phyloP scores from a whole-genome alignment of 2,888 invertebrate genomes.

The Drosophila mercatorum region DNA sequence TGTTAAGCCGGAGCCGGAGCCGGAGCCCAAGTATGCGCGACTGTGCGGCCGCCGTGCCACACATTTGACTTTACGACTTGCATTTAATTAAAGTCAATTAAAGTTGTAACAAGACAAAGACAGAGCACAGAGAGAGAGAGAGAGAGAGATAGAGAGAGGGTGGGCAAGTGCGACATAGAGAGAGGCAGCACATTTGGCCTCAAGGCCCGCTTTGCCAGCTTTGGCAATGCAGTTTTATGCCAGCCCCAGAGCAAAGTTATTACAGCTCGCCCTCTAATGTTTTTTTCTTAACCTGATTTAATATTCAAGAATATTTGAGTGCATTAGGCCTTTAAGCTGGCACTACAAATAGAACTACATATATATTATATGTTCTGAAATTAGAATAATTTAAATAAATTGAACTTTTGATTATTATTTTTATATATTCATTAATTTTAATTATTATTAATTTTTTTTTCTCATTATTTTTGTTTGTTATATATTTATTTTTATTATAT shows the following conservation, averaged over 20 bases:
- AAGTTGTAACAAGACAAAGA: slow-evolving; percentile 37
- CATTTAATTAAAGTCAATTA: slow-evolving; percentile 78
- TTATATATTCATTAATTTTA: background rate
- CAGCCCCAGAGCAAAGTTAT: slow-evolving; percentile 1
- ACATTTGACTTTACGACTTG: slow-evolving; percentile 77
- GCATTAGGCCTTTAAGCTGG: background rate
- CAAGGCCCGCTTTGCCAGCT: slow-evolving; percentile 6
- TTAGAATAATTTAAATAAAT: background rate
- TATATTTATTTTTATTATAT: no score
- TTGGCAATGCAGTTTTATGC: slow-evolving; percentile 8
- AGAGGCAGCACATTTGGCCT: background rate
- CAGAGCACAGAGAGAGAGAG: background rate
- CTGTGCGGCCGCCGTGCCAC: slow-evolving; percentile 41
- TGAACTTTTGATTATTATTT: background rate
- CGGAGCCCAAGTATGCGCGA: slow-evolving; percentile 37
- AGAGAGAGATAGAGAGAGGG: background rate
- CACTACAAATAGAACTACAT: no score
- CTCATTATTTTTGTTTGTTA: no score
- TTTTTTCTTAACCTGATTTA: background rate
- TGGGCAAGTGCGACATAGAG: background rate
- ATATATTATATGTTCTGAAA: background rate
- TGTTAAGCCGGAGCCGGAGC: slow-evolving; percentile 42
- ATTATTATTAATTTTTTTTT: background rate
- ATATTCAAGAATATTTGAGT: background rate
- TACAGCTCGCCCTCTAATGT: background rate